Conservation (phyloP, 2,797 vertebrate species). For the Sebastes vulpes region DNA sequence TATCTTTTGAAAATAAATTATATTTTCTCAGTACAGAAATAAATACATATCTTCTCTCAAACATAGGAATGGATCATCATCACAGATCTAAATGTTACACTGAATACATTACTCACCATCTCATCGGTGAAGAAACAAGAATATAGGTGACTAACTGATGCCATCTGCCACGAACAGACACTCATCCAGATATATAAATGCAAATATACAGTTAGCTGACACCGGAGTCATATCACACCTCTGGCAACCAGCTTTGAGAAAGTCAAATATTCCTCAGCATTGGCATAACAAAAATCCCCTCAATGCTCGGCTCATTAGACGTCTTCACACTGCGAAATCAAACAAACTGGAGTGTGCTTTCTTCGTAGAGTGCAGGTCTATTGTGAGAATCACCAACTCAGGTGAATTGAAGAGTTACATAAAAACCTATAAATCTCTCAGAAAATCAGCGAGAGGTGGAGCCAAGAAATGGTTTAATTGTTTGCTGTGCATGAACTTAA, state of each 20-base stretch:
- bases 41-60: conserved; percentile 81
- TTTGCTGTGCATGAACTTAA: not conserved
- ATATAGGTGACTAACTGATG: conserved; percentile 68
- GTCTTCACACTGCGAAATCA: conserved; percentile 24
- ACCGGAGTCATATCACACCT: conserved; percentile 43
- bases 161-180: conserved; percentile 65
- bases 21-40: conserved; percentile 82
- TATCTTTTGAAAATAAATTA: conserved; percentile 85
- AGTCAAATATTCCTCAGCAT: conserved; percentile 37
- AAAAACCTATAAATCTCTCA: conserved; percentile 4
- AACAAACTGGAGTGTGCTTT: conserved; percentile 43
- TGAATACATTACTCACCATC: conserved; percentile 69
- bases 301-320: conserved; percentile 12
- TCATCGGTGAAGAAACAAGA: conserved; percentile 63
- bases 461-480: not conserved
- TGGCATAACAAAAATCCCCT: conserved; percentile 34
- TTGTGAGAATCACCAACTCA: conserved; percentile 4
- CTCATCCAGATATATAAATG: conserved; percentile 68
- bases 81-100: conserved; percentile 77
- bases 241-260: conserved; percentile 52
- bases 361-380: conserved; percentile 17
- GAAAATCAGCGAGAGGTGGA: not conserved
- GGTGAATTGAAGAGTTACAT: conserved; percentile 12
- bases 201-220: conserved; percentile 67
- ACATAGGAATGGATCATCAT: conserved; percentile 76